Evolutionary conservation across 2,888 invertebrate species (phyloP).

Genomic region (Acleris laterana): DNA sequence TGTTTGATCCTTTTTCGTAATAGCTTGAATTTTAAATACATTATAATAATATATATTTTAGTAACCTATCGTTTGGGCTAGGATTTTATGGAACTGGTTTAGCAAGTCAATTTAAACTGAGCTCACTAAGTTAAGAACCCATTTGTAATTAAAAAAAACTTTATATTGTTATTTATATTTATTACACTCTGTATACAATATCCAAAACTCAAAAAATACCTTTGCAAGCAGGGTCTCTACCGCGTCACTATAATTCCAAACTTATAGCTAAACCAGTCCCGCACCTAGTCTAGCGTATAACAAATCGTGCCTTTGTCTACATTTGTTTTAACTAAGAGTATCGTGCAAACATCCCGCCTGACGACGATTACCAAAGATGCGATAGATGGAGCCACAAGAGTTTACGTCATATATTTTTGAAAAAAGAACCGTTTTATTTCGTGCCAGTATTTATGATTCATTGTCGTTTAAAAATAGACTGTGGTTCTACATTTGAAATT

Average conservation of each 20-base stretch:
- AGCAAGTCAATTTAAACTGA: background rate
- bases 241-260: background rate
- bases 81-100: background rate
- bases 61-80: conserved; percentile 2
- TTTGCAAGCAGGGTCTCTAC: no score
- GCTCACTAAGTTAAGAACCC: background rate
- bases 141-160: no score
- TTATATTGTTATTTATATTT: no score
- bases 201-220: no score
- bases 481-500: conserved; percentile 1
- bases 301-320: conserved; percentile 29
- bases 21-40: background rate
- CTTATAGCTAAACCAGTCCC: background rate
- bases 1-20: no score
- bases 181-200: no score
- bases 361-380: conserved; percentile 62
- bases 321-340: conserved; percentile 31
- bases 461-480: conserved; percentile 1
- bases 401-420: conserved; percentile 5
- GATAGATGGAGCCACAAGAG: conserved; percentile 15
- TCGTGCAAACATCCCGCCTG: conserved; percentile 60
- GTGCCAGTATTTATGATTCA: background rate
- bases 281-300: conserved; percentile 2
- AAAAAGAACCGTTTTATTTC: background rate
- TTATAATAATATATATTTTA: background rate